Evolutionary conservation across 2,113 vertebrate species (phyloP).

Genomic region (Heptranchias perlo): DNA sequence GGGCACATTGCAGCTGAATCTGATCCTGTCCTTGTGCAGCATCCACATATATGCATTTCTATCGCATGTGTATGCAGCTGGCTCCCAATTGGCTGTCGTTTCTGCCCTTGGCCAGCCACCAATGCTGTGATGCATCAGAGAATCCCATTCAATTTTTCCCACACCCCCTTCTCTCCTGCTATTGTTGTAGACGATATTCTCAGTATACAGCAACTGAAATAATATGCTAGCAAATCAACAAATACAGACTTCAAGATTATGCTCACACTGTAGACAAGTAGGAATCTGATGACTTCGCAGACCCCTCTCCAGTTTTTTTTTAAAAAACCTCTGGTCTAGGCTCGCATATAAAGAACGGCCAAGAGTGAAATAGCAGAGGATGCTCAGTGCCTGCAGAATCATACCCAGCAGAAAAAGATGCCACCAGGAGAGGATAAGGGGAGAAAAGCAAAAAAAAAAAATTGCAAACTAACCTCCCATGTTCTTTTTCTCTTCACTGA

Average conservation of each 20-base stretch:
- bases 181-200: too few species aligned
- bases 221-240: not conserved
- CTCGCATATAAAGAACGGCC: not conserved
- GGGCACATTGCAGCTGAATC: too few species aligned
- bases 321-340: not conserved
- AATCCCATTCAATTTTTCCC: too few species aligned
- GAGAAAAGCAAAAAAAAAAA: not conserved
- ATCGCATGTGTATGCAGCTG: too few species aligned
- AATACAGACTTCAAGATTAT: not conserved
- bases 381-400: not conserved
- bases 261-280: not conserved
- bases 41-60: too few species aligned
- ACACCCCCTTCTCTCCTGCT: too few species aligned
- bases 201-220: not conserved
- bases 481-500: not conserved
- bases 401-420: not conserved
- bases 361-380: not conserved
- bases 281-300: not conserved
- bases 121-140: too few species aligned
- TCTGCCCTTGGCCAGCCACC: too few species aligned
- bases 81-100: too few species aligned
- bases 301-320: not conserved
- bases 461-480: not conserved
- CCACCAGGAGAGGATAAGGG: not conserved
- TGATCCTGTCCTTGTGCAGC: too few species aligned